Evolutionary conservation across 1,140 invertebrate genomes (phyloP).

Genomic region (Zaprionus nigranus): DNA sequence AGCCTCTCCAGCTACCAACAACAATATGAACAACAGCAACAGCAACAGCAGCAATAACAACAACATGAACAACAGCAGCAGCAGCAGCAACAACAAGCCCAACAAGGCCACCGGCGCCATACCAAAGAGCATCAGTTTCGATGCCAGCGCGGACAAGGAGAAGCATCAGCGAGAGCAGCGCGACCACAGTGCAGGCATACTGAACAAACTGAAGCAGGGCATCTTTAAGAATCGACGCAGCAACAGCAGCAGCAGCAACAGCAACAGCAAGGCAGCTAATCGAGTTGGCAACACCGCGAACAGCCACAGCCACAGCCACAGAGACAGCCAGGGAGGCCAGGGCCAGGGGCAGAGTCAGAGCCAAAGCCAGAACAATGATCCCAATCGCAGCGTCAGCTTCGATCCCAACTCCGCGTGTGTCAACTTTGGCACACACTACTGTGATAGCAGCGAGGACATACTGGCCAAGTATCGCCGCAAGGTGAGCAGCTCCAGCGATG

Average conservation of each 20-base stretch:
- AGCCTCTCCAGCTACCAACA: not conserved
- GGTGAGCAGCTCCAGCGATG: constrained; percentile 87
- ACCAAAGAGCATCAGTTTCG: constrained; percentile 96
- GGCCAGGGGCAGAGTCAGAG: constrained; percentile 73
- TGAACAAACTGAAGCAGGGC: constrained; percentile 88
- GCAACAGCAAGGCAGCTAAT: constrained; percentile 40
- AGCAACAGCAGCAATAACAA: not conserved
- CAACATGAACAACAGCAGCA: not conserved
- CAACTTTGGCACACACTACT: constrained; percentile 53
- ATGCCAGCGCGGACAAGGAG: constrained; percentile 93
- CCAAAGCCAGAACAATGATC: constrained; percentile 17
- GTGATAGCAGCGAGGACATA: constrained; percentile 92
- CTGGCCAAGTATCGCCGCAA: constrained; percentile 97
- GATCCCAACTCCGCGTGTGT: constrained; percentile 62
- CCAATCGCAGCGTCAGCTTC: constrained; percentile 68
- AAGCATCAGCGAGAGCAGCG: constrained; percentile 84
- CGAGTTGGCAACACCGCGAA: not conserved
- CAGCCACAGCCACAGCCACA: constrained; percentile 11
- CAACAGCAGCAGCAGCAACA: constrained; percentile 74
- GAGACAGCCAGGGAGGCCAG: not conserved
- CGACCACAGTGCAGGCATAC: constrained; percentile 85
- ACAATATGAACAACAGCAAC: not conserved
- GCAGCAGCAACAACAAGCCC: constrained; percentile 83
- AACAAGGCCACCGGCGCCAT: constrained; percentile 91
- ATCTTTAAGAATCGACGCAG: constrained; percentile 88